A percentile compares a stretch with the other conserved stretches of the same genome.
phyloP scores from a whole-genome alignment of 1,140 invertebrate species.

The Drosophila kanapiae region DNA sequence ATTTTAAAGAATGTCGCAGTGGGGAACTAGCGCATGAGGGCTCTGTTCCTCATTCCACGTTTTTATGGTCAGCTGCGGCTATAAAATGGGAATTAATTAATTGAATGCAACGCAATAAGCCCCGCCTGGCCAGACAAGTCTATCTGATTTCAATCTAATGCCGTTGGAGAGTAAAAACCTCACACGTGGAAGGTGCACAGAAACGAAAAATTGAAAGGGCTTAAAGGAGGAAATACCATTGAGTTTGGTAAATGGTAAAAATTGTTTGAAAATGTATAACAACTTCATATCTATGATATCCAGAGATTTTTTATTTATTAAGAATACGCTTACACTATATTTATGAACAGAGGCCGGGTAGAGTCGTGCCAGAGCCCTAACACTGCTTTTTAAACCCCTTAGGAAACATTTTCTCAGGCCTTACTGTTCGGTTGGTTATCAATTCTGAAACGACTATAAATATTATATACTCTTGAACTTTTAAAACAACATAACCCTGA shows the following conservation, averaged over 20 bases:
- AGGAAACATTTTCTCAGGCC: not conserved
- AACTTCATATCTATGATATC: not conserved
- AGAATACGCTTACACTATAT: too few relatives aligned
- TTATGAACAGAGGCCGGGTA: too few relatives aligned
- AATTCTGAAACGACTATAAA: not conserved
- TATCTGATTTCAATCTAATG: conserved; percentile 23
- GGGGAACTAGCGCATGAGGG: conserved; percentile 28
- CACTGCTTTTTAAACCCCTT: not conserved
- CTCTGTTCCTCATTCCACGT: conserved; percentile 17
- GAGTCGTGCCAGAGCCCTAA: too few relatives aligned
- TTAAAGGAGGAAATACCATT: not conserved
- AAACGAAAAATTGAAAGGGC: not conserved
- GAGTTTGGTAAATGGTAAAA: too few relatives aligned
- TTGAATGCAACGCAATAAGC: conserved; percentile 40
- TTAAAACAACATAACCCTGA: too few relatives aligned
- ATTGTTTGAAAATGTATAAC: not conserved
- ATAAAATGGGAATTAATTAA: conserved; percentile 59
- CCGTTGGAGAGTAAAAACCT: conserved; percentile 17
- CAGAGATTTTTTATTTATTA: not conserved
- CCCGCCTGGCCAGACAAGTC: conserved; percentile 19
- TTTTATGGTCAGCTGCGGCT: conserved; percentile 37
- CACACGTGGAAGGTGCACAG: conserved; percentile 21
- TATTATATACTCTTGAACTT: not conserved
- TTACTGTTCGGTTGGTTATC: not conserved
- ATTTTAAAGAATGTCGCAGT: conserved; percentile 62